phyloP scores from a whole-genome alignment of 1,140 invertebrate genomes.

The Drosophila repletoides region DNA sequence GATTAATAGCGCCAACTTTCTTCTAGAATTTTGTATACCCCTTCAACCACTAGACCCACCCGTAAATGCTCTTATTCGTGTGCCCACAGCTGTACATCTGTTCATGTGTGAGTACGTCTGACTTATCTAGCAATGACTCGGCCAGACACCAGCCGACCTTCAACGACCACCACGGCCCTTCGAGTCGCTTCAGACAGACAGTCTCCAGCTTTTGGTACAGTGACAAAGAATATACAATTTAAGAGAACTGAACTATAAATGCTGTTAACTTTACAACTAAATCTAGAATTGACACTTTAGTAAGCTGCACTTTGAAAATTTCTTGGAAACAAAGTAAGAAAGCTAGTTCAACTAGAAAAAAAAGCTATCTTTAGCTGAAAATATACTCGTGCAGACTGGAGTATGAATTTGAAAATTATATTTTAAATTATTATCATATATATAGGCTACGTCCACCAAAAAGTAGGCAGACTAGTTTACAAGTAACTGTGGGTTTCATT shows the following conservation, averaged over 20 bases:
- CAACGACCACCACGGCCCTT: neutral
- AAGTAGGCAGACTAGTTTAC: too few relatives aligned
- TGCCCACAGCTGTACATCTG: neutral
- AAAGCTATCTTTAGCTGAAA: too few relatives aligned
- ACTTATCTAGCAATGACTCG: neutral
- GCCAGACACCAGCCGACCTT: neutral
- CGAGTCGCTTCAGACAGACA: neutral
- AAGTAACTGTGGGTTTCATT: too few relatives aligned
- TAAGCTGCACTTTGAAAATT: too few relatives aligned
- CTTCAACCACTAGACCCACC: neutral
- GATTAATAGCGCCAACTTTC: conserved; percentile 44
- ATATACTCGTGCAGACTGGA: too few relatives aligned
- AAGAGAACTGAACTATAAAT: too few relatives aligned
- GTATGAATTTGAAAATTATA: too few relatives aligned
- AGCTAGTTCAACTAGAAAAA: too few relatives aligned
- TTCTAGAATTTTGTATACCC: neutral
- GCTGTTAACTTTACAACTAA: too few relatives aligned
- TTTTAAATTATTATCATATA: too few relatives aligned
- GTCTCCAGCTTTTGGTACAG: neutral
- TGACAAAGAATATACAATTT: neutral
- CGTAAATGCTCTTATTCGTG: neutral
- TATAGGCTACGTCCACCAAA: too few relatives aligned
- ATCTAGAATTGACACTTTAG: too few relatives aligned
- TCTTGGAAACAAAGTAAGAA: neutral
- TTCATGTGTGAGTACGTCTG: neutral